A percentile compares a stretch with the other conserved stretches of the same genome.
phyloP scores from a whole-genome alignment of 2,113 vertebrate species.

The Spheniscus mendiculus region DNA sequence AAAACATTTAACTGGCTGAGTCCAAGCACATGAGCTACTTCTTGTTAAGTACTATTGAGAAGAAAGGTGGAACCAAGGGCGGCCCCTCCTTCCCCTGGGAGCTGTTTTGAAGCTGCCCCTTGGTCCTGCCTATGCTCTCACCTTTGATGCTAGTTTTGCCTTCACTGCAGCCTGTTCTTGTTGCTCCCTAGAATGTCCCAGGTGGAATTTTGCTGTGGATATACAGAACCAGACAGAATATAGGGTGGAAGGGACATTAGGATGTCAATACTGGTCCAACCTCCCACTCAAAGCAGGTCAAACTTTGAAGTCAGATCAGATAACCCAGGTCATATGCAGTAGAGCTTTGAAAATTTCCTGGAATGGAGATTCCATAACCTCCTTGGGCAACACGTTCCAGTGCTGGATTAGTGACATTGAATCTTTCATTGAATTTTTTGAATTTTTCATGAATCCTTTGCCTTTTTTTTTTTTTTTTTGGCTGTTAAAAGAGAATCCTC shows the following conservation, averaged over 20 bases:
- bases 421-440: neutral
- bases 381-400: neutral
- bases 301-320: neutral
- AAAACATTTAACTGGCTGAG: neutral
- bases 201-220: neutral
- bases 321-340: neutral
- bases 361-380: neutral
- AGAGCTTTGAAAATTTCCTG: neutral
- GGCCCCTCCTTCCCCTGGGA: neutral
- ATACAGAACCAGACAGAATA: neutral
- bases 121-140: neutral
- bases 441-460: neutral
- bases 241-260: neutral
- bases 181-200: neutral
- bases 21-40: neutral
- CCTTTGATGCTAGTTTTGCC: rapidly evolving
- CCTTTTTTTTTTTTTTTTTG: neutral
- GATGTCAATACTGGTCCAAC: neutral
- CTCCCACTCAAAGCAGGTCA: neutral
- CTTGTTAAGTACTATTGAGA: neutral
- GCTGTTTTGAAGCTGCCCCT: neutral
- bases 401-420: neutral
- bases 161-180: neutral
- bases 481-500: neutral
- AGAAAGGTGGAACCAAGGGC: neutral